Percentiles rank a stretch among this genome's conserved stretches.
These are phyloP conservation scores for Idaea biselata DNA, from an alignment of 2,888 invertebrate genomes.

Conservation along the genomic window DNA sequence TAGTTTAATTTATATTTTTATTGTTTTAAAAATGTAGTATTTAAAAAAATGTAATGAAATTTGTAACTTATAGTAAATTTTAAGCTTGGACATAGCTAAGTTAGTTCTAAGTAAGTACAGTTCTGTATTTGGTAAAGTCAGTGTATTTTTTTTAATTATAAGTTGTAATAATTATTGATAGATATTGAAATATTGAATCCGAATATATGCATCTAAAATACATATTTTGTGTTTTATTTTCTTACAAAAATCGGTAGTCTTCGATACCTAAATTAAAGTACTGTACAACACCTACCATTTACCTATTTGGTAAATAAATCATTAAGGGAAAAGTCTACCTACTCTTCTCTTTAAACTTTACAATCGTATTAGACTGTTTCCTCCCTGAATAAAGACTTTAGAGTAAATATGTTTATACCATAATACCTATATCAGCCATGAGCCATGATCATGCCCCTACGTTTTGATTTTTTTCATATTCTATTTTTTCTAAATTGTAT, in stretches of 20 bases:
- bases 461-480: no score
- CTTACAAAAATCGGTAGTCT: background rate
- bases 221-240: constrained; percentile 53
- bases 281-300: no score
- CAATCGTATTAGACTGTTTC: no score
- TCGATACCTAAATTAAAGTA: no score
- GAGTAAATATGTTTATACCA: no score
- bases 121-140: constrained; percentile 65
- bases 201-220: constrained; percentile 79
- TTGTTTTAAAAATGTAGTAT: constrained; percentile 50
- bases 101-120: constrained; percentile 53
- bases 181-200: constrained; percentile 78
- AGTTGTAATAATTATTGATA: constrained; percentile 76
- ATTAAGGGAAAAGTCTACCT: no score
- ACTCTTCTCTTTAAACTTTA: no score
- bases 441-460: no score
- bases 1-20: constrained; percentile 58
- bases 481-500: no score
- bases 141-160: constrained; percentile 73
- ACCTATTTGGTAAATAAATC: no score
- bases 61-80: constrained; percentile 75
- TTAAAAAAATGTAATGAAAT: constrained; percentile 67
- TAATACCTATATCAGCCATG: no score
- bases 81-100: constrained; percentile 76
- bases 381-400: no score